phyloP scores from a whole-genome alignment of 2,113 vertebrate genomes.

The Pangasianodon gigas region DNA sequence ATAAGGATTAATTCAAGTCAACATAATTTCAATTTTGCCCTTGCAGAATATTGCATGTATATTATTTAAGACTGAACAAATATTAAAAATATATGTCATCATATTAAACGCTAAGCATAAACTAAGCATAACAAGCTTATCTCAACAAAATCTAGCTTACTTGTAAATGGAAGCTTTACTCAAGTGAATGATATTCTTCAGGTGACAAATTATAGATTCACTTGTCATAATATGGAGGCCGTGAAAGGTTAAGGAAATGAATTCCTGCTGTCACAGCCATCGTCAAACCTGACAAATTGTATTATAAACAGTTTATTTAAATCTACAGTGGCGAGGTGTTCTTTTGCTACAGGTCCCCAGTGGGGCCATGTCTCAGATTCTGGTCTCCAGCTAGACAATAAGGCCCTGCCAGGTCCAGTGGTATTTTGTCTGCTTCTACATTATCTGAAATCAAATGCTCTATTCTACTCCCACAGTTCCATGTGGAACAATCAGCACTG shows the following conservation, averaged over 20 bases:
- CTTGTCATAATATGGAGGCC: slow-evolving; percentile 61
- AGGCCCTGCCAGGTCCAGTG: slow-evolving; percentile 63
- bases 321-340: slow-evolving; percentile 64
- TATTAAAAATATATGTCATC: no score
- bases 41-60: no score
- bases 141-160: no score
- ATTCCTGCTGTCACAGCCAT: slow-evolving; percentile 67
- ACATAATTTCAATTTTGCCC: no score
- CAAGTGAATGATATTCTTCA: slow-evolving; percentile 22
- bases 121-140: no score
- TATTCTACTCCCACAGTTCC: slow-evolving; percentile 71
- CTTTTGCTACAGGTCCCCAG: slow-evolving; percentile 57
- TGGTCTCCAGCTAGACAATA: slow-evolving; percentile 67
- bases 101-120: no score
- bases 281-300: slow-evolving; percentile 75
- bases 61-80: no score
- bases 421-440: slow-evolving; percentile 71
- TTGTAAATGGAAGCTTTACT: no score
- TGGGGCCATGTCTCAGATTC: slow-evolving; percentile 67
- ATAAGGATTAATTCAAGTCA: no score
- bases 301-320: slow-evolving; percentile 68
- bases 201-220: slow-evolving; percentile 59
- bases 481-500: slow-evolving; percentile 70
- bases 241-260: slow-evolving; percentile 68
- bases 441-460: slow-evolving; percentile 80